Evolutionary conservation across 2,113 vertebrate genomes (phyloP), one percentile per base, ranked within the genome.

Genomic region (Ciconia boyciana): DNA sequence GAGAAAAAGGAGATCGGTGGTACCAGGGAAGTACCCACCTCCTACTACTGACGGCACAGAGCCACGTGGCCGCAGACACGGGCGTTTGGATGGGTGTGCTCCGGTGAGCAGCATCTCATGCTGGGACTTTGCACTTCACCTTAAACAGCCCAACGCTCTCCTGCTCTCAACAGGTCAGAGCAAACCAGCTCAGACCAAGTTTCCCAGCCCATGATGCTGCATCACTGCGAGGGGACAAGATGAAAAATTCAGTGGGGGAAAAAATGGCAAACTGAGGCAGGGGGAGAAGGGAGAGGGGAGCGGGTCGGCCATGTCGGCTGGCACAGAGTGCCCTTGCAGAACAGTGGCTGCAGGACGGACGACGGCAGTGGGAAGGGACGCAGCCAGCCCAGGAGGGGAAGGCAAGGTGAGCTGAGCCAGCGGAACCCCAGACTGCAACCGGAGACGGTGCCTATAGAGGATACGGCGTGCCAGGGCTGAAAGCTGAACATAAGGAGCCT

Each of bases 221-320:
- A 7, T 3, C 20, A 1, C 48, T 18, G 2, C 29, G 2, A 32
- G 29, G 61, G 25, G 52, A 51, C 11, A 2, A 52, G 25, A 10
- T 0, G 34, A 8, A 39, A 7, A 68, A 55, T 25, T 15, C 1
- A 1, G 9, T 4, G 16, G 21, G 32, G 18, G 22, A 29, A 31
- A 90, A 66, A 76, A 41, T 1, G 4, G 4, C 26, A 34, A 61
- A 68, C 0, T 2, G 41, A 13, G 24, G 20, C 39, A 2, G 3
- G 31, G 26, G 6, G 31, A 36, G 62, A 41, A 41, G 36, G 0
- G 0, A 32, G 72, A 49, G 21, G 28, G 61, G n/a, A 49, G 51
- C 14, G 12, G 44, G 49, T 15, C 0, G 0, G 48, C 11, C 4
- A 0, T 1, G 13, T 0, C 1, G 3, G 65, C 11, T 2, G 3